phyloP scores from a whole-genome alignment of 2,888 invertebrate genomes.

The Latrodectus hesperus region DNA sequence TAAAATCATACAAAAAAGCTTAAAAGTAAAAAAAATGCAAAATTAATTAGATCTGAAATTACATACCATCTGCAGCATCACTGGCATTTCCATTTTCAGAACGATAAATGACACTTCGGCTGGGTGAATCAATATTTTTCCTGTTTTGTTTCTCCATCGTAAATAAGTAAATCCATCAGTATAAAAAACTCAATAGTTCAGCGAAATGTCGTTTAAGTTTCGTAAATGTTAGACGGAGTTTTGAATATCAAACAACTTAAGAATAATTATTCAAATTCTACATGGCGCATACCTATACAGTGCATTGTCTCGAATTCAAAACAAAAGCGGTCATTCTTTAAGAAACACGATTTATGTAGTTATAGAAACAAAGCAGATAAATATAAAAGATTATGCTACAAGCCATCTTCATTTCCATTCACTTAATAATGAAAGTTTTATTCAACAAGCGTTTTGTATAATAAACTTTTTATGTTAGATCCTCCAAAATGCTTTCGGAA shows the following conservation, averaged over 20 bases:
- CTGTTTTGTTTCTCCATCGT: not conserved
- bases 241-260: not conserved
- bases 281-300: slow-evolving; percentile 8
- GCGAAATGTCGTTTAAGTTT: too few species aligned
- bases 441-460: too few species aligned
- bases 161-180: not conserved
- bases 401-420: too few species aligned
- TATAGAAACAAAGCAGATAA: not conserved
- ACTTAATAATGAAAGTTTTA: too few species aligned
- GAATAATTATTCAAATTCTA: not conserved
- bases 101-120: not conserved
- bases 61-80: not conserved
- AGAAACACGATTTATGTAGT: slow-evolving; percentile 21
- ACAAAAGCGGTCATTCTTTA: slow-evolving; percentile 29
- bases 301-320: slow-evolving; percentile 11
- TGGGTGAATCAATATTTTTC: not conserved
- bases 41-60: not conserved
- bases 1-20: too few species aligned
- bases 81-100: not conserved
- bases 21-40: not conserved
- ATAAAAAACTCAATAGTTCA: too few species aligned
- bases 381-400: too few species aligned
- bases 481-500: too few species aligned
- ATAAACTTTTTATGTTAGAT: too few species aligned
- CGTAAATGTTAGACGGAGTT: not conserved